These are phyloP conservation scores for Forpus xanthops DNA, from an alignment of 2,797 vertebrate genomes.

Conservation along the genomic window DNA sequence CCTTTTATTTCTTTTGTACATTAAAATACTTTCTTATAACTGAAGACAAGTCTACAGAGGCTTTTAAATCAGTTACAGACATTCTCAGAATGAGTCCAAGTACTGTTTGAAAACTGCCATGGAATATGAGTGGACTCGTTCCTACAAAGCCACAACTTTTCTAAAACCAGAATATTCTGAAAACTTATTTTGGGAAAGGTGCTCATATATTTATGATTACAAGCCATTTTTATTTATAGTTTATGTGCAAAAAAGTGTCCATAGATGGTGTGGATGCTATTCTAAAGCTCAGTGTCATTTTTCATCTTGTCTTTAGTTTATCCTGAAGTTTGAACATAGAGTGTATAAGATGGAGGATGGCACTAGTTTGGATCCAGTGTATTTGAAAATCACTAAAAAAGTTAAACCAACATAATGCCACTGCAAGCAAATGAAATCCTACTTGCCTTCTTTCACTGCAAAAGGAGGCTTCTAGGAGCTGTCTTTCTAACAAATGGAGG, in stretches of 20 bases:
- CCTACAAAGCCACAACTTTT: slow-evolving; percentile 4
- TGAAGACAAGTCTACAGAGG: slow-evolving; percentile 26
- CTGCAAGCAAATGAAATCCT: neutral
- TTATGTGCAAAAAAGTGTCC: neutral
- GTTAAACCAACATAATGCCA: neutral
- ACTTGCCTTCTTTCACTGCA: neutral
- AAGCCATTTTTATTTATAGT: neutral
- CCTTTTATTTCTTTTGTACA: slow-evolving; percentile 29
- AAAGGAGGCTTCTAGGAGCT: neutral
- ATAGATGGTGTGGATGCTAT: neutral
- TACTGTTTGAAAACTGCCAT: neutral
- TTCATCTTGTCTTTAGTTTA: neutral
- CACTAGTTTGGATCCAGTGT: neutral
- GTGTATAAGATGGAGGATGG: neutral
- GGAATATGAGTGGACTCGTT: slow-evolving; percentile 12
- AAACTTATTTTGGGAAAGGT: slow-evolving; percentile 24
- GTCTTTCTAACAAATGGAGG: neutral
- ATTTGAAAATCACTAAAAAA: neutral
- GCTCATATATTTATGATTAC: neutral
- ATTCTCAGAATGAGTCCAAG: neutral
- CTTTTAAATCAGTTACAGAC: slow-evolving; percentile 43
- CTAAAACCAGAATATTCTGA: slow-evolving; percentile 5
- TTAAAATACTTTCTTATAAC: slow-evolving; percentile 38
- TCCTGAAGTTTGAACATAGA: neutral
- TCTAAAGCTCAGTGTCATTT: neutral